Base-by-base conservation (phyloP, 2,888 invertebrate genomes). In the Ormyrus pomaceus region DNA sequence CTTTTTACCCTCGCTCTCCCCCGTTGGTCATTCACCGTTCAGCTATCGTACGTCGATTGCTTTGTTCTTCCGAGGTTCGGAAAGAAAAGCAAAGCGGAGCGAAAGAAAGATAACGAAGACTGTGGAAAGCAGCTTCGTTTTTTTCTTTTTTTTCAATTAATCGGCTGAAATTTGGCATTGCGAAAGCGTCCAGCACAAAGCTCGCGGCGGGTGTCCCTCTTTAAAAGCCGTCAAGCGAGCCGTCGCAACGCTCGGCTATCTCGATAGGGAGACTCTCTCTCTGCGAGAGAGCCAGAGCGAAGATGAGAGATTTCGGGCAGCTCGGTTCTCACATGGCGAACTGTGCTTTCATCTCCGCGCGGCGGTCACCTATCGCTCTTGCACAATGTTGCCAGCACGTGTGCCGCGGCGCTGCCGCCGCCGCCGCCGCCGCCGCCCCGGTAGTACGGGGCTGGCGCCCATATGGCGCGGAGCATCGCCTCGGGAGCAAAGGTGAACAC, bases 381-480 rank as follows among this genome's bases (percentile, higher is more conserved):
- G 72, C 72, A 62, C 55, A 71, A 51, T 9, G 58, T 51, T 34
- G 48, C 51, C 55, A 50, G 9, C 50, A 8, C n/a, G 5, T 9
- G 11, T 10, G 34, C 34, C 19, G 69, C 11, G 53, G 74, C 6
- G 48, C 11, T 4, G 13, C 13, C n/a, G 13, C 6, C 13, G 13
- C 73, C 5, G n/a, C n/a, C 6, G 48, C 11, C 1, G 13, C 13
- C n/a, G 13, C 6, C 13, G 13, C 73, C 5, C 19, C 9, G 58
- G 48, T 8, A 48, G 10, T 13, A n/a, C 9, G 7, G 84, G 87
- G 86, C 87, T 87, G 89, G 85, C 82, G 88, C 87, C 90, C 90
- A 90, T 90, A 89, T 90, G 89, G 88, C 88, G 34, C 34, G 34
- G 87, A 87, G 84, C 87, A 87, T 86, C 83, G 86, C 85, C 85